Conservation (phyloP, 2,113 vertebrate species). For the Bagarius yarrelli region DNA sequence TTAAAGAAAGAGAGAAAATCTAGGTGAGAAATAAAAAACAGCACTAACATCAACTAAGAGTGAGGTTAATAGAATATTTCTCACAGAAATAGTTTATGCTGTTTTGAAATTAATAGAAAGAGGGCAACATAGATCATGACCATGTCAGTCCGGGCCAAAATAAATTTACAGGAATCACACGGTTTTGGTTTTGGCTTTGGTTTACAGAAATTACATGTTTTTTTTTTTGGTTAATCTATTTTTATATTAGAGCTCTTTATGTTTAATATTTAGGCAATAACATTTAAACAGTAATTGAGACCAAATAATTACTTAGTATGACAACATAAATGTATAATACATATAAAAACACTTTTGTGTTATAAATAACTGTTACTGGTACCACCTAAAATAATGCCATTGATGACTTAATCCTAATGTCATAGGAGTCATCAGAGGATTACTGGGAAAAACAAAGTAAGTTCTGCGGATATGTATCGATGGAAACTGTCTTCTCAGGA, state of each 20-base stretch:
- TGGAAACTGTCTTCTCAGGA: slow-evolving; percentile 98
- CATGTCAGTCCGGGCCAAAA: slow-evolving; percentile 46
- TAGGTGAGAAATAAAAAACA: slow-evolving; percentile 25
- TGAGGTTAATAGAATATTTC: slow-evolving; percentile 45
- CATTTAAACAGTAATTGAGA: slow-evolving; percentile 10
- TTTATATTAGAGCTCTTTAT: slow-evolving; percentile 29
- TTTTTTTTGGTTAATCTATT: slow-evolving; percentile 8
- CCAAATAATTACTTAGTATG: slow-evolving; percentile 18
- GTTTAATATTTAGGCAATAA: slow-evolving; percentile 28
- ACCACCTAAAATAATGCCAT: slow-evolving; percentile 6
- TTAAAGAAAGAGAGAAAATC: slow-evolving; percentile 48
- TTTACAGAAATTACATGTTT: slow-evolving; percentile 45
- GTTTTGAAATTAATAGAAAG: slow-evolving; percentile 47
- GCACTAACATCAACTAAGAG: slow-evolving; percentile 26
- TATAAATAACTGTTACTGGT: slow-evolving; percentile 9
- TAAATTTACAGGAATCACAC: slow-evolving; percentile 51
- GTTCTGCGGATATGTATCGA: slow-evolving; percentile 94
- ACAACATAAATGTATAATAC: slow-evolving; percentile 16
- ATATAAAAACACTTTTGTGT: background rate
- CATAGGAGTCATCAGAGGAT: slow-evolving; percentile 86
- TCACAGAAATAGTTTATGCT: slow-evolving; percentile 58
- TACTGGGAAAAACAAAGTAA: slow-evolving; percentile 87
- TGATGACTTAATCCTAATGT: background rate
- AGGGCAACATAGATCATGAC: slow-evolving; percentile 35
- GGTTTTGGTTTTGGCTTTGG: slow-evolving; percentile 7